Evolutionary conservation across 2,113 vertebrate genomes (phyloP).

Genomic region (Sigmodon hispidus): DNA sequence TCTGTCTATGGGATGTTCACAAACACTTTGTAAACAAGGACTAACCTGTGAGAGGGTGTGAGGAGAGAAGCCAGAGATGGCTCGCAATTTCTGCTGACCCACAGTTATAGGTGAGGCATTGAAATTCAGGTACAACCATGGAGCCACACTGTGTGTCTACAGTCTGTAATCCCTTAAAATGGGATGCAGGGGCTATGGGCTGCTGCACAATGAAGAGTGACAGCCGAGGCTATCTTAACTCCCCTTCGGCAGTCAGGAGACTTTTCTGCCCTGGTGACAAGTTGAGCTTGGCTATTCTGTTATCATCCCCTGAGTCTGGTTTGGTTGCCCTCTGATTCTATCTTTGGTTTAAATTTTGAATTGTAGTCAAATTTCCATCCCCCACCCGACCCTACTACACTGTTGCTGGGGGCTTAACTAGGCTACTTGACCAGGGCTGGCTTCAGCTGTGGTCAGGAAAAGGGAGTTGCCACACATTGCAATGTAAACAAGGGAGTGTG

Average conservation of each 20-base stretch:
- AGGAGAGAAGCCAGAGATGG: background rate
- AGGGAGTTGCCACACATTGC: background rate
- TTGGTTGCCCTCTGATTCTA: slow-evolving; percentile 50
- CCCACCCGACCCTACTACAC: background rate
- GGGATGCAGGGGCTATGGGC: background rate
- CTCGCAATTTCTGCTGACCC: background rate
- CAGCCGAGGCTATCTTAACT: background rate
- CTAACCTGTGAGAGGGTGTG: background rate
- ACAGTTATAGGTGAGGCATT: background rate
- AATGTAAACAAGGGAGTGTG: slow-evolving; percentile 31
- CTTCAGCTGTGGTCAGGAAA: background rate
- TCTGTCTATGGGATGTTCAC: background rate
- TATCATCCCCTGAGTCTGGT: background rate
- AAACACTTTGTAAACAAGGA: slow-evolving; percentile 36
- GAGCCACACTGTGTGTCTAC: background rate
- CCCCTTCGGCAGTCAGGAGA: background rate
- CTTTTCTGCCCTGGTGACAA: slow-evolving; percentile 50
- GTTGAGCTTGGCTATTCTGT: slow-evolving; percentile 55
- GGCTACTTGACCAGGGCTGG: background rate
- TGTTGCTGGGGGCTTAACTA: background rate
- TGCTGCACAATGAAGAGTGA: background rate
- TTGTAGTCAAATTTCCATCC: background rate
- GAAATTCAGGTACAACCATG: slow-evolving; percentile 5
- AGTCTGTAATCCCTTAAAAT: background rate
- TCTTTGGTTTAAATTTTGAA: slow-evolving; percentile 50